phyloP scores from a whole-genome alignment of 1,140 invertebrate species.

The Parasteatoda tepidariorum region DNA sequence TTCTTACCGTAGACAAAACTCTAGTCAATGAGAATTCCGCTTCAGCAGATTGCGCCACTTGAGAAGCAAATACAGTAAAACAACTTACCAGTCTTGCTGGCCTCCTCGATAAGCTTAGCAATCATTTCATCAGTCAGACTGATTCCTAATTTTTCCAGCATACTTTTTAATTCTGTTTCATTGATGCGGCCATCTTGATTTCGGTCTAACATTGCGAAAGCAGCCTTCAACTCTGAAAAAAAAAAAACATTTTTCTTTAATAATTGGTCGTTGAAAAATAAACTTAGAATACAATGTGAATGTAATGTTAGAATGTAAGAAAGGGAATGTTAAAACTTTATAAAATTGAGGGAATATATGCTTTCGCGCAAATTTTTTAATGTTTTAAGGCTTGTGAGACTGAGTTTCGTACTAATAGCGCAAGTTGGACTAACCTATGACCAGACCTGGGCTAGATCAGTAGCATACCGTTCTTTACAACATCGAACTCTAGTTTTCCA shows the following conservation, averaged over 20 bases:
- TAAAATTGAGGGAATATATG: not conserved
- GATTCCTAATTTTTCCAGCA: conserved; percentile 81
- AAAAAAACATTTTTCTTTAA: conserved; percentile 66
- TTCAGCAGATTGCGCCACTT: no score
- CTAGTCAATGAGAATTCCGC: no score
- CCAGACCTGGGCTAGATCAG: no score
- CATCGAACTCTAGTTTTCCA: no score
- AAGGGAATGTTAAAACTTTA: not conserved
- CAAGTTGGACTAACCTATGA: no score
- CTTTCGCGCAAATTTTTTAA: not conserved
- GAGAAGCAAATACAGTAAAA: no score
- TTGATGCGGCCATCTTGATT: conserved; percentile 80
- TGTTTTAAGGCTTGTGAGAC: not conserved
- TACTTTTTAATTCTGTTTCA: conserved; percentile 78
- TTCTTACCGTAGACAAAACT: no score
- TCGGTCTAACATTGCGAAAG: conserved; percentile 78
- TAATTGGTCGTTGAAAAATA: no score
- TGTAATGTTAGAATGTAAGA: not conserved
- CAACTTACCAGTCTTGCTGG: conserved; percentile 76
- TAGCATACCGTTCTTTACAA: no score
- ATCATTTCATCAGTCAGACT: conserved; percentile 73
- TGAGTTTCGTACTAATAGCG: not conserved
- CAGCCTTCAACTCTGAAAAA: conserved; percentile 73
- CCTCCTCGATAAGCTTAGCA: conserved; percentile 77
- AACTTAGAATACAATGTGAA: not conserved